phyloP scores from a whole-genome alignment of 2,888 invertebrate species.

The Schizotus pectinicornis region DNA sequence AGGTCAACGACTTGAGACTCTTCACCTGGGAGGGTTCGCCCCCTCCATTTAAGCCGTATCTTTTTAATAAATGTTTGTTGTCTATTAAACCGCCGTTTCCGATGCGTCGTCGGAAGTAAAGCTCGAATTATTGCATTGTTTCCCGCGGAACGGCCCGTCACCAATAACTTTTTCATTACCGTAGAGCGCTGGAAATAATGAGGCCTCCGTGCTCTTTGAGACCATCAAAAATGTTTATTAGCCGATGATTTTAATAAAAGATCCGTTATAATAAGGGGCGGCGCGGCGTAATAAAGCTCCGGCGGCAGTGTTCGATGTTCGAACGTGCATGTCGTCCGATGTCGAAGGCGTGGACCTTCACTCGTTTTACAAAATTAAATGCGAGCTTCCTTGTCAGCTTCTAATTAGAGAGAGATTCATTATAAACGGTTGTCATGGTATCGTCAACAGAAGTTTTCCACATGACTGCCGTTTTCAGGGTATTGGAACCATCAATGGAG shows the following conservation, averaged over 20 bases:
- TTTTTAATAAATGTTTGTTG: no score
- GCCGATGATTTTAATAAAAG: conserved; percentile 13
- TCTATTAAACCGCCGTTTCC: no score
- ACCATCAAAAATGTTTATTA: conserved; percentile 6
- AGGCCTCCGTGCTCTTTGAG: not conserved
- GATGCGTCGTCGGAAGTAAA: no score
- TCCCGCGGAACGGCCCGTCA: no score
- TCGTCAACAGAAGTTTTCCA: conserved; percentile 52
- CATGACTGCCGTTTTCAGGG: conserved; percentile 48
- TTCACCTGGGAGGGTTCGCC: no score
- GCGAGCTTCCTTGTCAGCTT: conserved; percentile 43
- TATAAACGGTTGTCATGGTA: conserved; percentile 54
- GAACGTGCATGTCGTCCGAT: conserved; percentile 6
- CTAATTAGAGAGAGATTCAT: conserved; percentile 53
- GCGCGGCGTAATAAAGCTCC: not conserved
- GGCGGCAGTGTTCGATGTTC: conserved; percentile 1
- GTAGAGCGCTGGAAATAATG: not conserved
- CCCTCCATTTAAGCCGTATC: no score
- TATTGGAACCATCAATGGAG: conserved; percentile 47
- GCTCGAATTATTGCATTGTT: no score
- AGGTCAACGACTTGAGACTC: no score
- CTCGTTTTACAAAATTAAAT: conserved; percentile 41
- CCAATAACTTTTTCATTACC: conserved; percentile 5
- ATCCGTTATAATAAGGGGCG: not conserved
- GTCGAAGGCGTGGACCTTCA: conserved; percentile 2